Conservation (phyloP, 1,140 invertebrate species). For the Aleiodes sp. region DNA sequence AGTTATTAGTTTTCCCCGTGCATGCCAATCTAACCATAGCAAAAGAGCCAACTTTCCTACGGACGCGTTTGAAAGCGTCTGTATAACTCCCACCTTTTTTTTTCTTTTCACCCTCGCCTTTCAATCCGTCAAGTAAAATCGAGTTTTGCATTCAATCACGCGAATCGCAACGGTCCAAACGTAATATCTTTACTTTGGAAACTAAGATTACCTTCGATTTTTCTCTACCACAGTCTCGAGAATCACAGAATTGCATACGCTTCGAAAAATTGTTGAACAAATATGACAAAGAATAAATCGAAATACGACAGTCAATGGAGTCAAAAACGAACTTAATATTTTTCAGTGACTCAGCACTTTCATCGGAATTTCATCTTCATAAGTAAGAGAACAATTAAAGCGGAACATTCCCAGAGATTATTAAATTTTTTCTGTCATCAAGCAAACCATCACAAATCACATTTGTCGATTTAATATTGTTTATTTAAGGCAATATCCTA, state of each 20-base stretch:
- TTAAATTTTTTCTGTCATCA: neutral
- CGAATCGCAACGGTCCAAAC: slow-evolving; percentile 47
- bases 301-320: neutral
- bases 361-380: too few relatives aligned
- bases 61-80: slow-evolving; percentile 37
- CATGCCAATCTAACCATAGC: slow-evolving; percentile 55
- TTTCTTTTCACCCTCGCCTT: neutral
- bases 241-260: neutral
- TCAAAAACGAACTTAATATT: neutral
- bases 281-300: neutral
- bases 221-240: slow-evolving; percentile 31
- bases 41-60: slow-evolving; percentile 56
- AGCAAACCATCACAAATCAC: neutral
- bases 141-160: slow-evolving; percentile 60
- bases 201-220: slow-evolving; percentile 59
- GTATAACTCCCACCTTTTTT: neutral
- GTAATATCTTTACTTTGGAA: slow-evolving; percentile 54
- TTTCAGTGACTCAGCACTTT: too few relatives aligned
- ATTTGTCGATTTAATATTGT: neutral
- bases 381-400: too few relatives aligned
- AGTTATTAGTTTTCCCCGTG: slow-evolving; percentile 39
- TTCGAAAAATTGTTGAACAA: neutral
- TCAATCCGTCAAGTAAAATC: slow-evolving; percentile 56
- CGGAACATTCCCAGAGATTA: neutral
- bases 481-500: slow-evolving; percentile 9